phyloP scores from a whole-genome alignment of 2,113 vertebrate species.

The Sclerurus mexicanus region DNA sequence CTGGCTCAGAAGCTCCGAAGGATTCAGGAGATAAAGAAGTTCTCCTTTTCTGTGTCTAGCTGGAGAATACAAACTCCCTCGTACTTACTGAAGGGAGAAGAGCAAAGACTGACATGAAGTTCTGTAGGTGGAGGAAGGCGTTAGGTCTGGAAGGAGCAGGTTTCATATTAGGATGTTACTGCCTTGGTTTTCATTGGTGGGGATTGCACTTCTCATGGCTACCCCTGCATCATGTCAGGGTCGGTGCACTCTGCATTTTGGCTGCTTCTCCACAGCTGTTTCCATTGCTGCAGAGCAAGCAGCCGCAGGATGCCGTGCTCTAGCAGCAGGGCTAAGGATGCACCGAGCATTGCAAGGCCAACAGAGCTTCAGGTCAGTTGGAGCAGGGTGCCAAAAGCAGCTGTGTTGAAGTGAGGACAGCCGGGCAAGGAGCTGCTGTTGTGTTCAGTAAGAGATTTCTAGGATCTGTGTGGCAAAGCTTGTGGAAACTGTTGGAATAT shows the following conservation, averaged over 20 bases:
- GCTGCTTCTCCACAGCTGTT: not conserved
- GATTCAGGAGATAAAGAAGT: not conserved
- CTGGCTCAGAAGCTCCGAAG: not conserved
- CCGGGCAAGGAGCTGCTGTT: not conserved
- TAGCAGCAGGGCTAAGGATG: not conserved
- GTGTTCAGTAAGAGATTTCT: not conserved
- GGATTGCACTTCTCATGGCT: not conserved
- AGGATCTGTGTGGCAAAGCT: not conserved
- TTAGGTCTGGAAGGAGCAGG: not conserved
- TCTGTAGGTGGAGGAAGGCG: not conserved
- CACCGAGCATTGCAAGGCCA: rapidly evolving
- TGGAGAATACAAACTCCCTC: not conserved
- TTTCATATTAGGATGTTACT: not conserved
- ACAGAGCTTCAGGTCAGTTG: not conserved
- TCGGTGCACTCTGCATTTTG: not conserved
- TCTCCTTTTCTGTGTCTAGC: not conserved
- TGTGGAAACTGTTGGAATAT: not conserved
- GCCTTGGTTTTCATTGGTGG: not conserved
- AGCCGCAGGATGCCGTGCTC: not conserved
- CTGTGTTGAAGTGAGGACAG: not conserved
- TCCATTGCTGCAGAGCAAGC: not conserved
- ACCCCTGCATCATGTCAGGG: not conserved
- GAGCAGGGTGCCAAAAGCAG: not conserved
- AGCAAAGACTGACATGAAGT: not conserved
- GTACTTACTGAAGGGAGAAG: not conserved